Evolutionary conservation across 1,140 invertebrate species (phyloP).

Genomic region (Brachionus paranguensis): DNA sequence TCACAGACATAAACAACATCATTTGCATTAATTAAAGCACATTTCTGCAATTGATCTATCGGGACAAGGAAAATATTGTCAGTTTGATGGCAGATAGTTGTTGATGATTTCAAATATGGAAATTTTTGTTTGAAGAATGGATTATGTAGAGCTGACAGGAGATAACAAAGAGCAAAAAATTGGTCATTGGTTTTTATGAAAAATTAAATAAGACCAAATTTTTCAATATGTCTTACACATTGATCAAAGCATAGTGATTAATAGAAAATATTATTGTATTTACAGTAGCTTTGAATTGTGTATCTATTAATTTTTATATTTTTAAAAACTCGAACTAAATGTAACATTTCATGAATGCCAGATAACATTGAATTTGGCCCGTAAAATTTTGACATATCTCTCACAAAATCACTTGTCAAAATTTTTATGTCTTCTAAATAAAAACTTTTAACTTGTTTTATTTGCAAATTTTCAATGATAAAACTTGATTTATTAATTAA

Average conservation of each 20-base stretch:
- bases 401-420: not conserved
- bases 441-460: not conserved
- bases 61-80: not conserved
- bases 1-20: not conserved
- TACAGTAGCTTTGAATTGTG: not conserved
- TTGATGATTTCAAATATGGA: not conserved
- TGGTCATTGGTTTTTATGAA: not conserved
- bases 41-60: not conserved
- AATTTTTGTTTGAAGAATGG: not conserved
- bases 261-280: not conserved
- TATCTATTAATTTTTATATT: not conserved
- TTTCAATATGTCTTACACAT: not conserved
- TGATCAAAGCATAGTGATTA: not conserved
- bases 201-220: not conserved
- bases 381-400: not conserved
- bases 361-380: not conserved
- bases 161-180: constrained; percentile 14
- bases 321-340: not conserved
- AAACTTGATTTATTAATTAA: not conserved
- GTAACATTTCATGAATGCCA: not conserved
- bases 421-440: not conserved
- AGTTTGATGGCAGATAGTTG: not conserved
- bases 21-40: not conserved
- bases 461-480: not conserved
- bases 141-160: not conserved